Conservation (phyloP, 2,113 vertebrate genomes). For the Brachyhypopomus occidentalis region DNA sequence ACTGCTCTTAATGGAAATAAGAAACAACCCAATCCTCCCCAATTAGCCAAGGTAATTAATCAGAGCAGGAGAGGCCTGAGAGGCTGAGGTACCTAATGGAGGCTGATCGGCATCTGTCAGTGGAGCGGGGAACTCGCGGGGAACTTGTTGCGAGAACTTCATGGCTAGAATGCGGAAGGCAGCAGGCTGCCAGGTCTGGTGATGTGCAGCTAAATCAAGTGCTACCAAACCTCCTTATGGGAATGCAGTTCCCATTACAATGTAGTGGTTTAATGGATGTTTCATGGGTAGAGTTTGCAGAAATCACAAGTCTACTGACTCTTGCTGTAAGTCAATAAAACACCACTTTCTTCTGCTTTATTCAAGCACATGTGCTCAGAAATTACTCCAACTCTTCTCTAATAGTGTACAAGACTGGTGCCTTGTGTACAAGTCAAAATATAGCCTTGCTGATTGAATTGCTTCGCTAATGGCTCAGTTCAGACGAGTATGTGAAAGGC, state of each 20-base stretch:
- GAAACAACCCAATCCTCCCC: slow-evolving; percentile 22
- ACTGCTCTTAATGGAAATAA: slow-evolving; percentile 31
- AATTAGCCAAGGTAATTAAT: slow-evolving; percentile 37
- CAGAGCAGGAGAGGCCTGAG: slow-evolving; percentile 1
- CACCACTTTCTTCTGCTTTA: neutral
- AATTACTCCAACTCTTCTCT: neutral
- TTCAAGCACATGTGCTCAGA: neutral
- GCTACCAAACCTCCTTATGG: neutral
- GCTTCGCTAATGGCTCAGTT: neutral
- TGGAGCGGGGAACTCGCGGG: neutral
- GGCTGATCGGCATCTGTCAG: slow-evolving; percentile 9
- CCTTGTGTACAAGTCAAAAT: too few relatives aligned
- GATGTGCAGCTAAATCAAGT: neutral
- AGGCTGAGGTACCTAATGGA: slow-evolving; percentile 10
- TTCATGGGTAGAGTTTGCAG: neutral
- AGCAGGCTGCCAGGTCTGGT: neutral
- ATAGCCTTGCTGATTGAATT: neutral
- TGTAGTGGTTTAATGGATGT: neutral
- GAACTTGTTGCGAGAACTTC: neutral
- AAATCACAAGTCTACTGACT: neutral
- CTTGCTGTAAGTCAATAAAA: too few relatives aligned
- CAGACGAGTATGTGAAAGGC: neutral
- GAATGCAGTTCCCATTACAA: neutral
- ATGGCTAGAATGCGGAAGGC: neutral
- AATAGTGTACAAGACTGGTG: neutral